phyloP scores from a whole-genome alignment of 2,113 vertebrate genomes.

The Ellobius talpinus region DNA sequence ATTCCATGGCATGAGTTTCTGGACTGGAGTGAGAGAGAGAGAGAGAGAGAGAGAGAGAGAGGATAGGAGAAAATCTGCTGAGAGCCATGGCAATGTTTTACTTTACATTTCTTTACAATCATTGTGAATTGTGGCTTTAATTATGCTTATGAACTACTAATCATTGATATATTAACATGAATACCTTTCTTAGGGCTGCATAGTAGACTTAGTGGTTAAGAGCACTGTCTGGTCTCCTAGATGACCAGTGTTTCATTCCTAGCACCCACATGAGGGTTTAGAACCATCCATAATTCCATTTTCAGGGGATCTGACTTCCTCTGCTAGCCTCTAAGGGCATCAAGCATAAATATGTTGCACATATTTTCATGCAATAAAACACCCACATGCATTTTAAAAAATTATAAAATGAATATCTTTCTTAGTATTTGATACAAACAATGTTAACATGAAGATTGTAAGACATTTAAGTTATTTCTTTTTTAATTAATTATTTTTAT shows the following conservation, averaged over 20 bases:
- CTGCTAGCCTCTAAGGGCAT: background rate
- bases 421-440: slow-evolving; percentile 36
- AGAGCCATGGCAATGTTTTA: background rate
- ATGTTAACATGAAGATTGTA: background rate
- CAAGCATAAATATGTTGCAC: background rate
- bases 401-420: background rate
- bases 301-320: background rate
- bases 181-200: background rate
- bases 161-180: background rate
- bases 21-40: background rate
- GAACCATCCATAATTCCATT: background rate
- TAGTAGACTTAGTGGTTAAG: no score
- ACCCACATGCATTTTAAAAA: background rate
- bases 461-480: background rate
- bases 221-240: background rate
- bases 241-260: background rate
- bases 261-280: background rate
- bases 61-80: background rate
- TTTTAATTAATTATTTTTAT: background rate
- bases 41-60: background rate
- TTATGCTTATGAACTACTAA: background rate
- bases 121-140: background rate
- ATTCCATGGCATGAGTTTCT: no score
- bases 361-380: background rate
- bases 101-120: background rate